A percentile compares a stretch with the other conserved stretches of the same genome.
Evolutionary conservation across 2,113 vertebrate species (phyloP).

Genomic region (Pteruthius melanotis): DNA sequence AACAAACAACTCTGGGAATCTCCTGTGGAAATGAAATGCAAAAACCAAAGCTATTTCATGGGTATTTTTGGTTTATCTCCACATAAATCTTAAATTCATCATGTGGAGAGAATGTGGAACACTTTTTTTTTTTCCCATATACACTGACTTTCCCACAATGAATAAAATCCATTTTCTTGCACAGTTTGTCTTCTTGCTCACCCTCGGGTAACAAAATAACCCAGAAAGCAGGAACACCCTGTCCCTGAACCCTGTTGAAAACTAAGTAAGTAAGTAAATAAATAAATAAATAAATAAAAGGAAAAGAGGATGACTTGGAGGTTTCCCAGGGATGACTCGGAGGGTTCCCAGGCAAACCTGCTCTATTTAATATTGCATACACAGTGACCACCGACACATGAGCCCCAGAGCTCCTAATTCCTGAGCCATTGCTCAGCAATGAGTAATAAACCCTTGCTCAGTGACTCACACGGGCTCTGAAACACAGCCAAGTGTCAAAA

Average conservation of each 20-base stretch:
- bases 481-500: neutral
- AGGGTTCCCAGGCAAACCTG: constrained; percentile 40
- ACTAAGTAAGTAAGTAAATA: neutral
- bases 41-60: constrained; percentile 46
- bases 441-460: constrained; percentile 3
- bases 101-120: constrained; percentile 50
- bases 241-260: constrained; percentile 15
- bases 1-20: constrained; percentile 42
- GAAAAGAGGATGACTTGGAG: neutral
- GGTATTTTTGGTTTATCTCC: constrained; percentile 55
- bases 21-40: constrained; percentile 40
- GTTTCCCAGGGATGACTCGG: neutral
- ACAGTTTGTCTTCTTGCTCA: constrained; percentile 18
- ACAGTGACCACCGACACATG: neutral
- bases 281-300: neutral
- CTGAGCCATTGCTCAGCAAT: constrained; percentile 53
- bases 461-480: constrained; percentile 10
- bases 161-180: constrained; percentile 40
- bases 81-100: constrained; percentile 46
- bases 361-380: neutral
- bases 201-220: constrained; percentile 32
- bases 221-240: constrained; percentile 35
- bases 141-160: constrained; percentile 44
- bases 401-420: constrained; percentile 34
- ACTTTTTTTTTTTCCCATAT: neutral